Base-by-base conservation (phyloP, 2,888 invertebrate genomes). In the Ceraclea dissimilis region DNA sequence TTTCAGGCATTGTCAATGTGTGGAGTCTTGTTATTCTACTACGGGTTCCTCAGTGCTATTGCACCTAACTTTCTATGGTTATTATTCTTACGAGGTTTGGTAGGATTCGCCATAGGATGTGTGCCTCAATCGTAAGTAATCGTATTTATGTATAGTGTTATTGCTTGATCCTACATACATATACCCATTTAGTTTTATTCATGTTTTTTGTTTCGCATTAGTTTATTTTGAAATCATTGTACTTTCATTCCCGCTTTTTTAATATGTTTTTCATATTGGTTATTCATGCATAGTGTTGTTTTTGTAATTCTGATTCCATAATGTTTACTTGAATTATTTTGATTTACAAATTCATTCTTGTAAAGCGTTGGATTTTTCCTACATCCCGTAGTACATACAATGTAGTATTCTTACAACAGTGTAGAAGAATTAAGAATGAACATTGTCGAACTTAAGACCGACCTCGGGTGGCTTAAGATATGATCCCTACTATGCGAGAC, bases 51-150 rank as follows among this genome's bases (percentile, higher is more conserved):
- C 39, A 94, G 94, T 73, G 83, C 95, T 1, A 83, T 94, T 65
- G 89, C 95, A 1, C 94, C 95, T 2, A 93, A 88, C 68, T 95
- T 91, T 69, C 81, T 89, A 52, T 94, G 95, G 92, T 78, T 97
- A 56, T 75, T 97, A 43, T 81, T 95, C 56, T 76, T 97, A n/a
- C 79, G 96, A 69, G 91, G 93, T 13, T 79, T 95, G 8, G 95
- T 95, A 11, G 96, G 97, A 47, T 94, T 97, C 75, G 93, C 95
- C 18, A 93, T 96, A 67, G 96, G 96, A 64, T 95, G 96, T 69
- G 93, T 94, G 34, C 95, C 96, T 53, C 96, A 97, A 74, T 93
- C 95, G 94, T 94, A 80, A 87, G 91, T 84, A 51, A 50, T 52
- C 19, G 4, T 50, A 57, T 20, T 31, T 34, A 39, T 51, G 5